Conservation (phyloP, 2,888 invertebrate species). For the Ormyrus rosae region DNA sequence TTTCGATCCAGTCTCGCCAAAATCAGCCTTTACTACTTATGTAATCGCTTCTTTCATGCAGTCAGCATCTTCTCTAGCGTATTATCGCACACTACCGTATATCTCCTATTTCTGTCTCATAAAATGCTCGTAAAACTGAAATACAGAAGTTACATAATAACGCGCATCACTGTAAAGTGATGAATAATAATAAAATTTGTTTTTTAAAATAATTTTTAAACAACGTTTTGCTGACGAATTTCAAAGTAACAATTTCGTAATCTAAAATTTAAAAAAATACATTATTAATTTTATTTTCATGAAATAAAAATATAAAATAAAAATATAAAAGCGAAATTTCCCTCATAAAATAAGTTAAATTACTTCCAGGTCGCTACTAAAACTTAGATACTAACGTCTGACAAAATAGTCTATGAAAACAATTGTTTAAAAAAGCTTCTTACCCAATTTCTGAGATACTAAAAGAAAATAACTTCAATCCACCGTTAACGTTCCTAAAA, state of each 20-base stretch:
- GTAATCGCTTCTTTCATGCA: conserved; percentile 41
- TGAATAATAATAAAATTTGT: not conserved
- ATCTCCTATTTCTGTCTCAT: not conserved
- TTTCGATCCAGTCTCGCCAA: conserved; percentile 50
- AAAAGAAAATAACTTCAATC: too few species aligned
- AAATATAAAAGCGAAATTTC: not conserved
- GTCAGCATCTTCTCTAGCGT: not conserved
- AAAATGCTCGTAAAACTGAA: not conserved
- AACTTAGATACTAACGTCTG: too few species aligned
- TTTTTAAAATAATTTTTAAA: not conserved
- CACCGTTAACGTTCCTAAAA: too few species aligned
- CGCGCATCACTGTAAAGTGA: not conserved
- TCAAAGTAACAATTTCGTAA: too few species aligned
- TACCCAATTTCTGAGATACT: too few species aligned
- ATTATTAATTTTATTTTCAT: too few species aligned
- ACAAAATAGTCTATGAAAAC: too few species aligned
- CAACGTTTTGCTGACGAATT: too few species aligned
- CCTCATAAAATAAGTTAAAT: too few species aligned
- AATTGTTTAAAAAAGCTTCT: too few species aligned
- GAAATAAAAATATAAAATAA: not conserved
- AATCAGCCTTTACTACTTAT: conserved; percentile 56
- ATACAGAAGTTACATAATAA: not conserved
- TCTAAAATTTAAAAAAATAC: too few species aligned
- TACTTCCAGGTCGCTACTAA: too few species aligned
- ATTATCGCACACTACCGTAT: conserved; percentile 21